A percentile compares a stretch with the other conserved stretches of the same genome.
Evolutionary conservation across 2,797 vertebrate genomes (phyloP).

Genomic region (Spinibarbus caldwelli): DNA sequence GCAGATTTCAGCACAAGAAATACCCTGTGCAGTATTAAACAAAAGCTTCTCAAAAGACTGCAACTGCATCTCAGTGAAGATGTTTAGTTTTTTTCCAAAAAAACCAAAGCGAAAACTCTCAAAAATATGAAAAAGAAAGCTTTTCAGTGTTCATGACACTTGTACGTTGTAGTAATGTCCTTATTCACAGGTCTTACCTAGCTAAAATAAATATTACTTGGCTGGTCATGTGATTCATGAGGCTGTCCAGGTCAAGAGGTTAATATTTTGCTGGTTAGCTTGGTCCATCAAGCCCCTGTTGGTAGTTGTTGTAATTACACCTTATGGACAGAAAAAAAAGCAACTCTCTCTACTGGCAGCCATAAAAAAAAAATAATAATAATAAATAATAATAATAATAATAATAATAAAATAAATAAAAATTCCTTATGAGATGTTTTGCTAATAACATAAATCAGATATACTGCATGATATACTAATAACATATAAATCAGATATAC

Average conservation of each 20-base stretch:
- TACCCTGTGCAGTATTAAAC: conserved; percentile 56
- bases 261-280: background rate
- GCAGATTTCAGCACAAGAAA: too few relatives aligned
- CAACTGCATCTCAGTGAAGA: background rate
- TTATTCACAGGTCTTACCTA: background rate
- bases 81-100: too few relatives aligned
- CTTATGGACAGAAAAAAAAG: too few relatives aligned
- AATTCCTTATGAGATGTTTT: background rate
- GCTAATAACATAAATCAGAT: too few relatives aligned
- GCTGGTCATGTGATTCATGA: background rate
- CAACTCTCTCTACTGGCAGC: background rate
- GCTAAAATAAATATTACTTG: background rate
- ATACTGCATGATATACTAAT: too few relatives aligned
- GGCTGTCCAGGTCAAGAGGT: background rate
- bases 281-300: background rate
- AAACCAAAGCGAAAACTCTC: too few relatives aligned
- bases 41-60: background rate
- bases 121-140: too few relatives aligned
- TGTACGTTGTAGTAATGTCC: background rate
- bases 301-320: background rate
- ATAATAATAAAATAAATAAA: too few relatives aligned
- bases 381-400: too few relatives aligned
- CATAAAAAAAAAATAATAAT: too few relatives aligned
- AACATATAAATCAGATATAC: background rate
- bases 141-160: too few relatives aligned